Conservation (phyloP, 2,888 invertebrate genomes). For the Agelastica alni region DNA sequence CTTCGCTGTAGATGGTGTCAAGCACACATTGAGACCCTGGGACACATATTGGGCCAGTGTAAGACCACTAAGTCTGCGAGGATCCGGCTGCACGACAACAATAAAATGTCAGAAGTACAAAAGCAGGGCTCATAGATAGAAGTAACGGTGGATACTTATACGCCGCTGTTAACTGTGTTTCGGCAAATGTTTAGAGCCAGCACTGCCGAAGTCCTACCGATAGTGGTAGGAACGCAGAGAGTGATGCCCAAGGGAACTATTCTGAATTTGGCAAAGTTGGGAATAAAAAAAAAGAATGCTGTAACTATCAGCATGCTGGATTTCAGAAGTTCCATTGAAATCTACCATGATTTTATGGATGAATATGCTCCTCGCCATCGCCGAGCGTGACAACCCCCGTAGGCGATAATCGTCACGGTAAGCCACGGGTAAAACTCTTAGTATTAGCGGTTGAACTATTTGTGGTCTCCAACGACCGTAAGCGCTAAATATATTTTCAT, state of each 20-base stretch:
- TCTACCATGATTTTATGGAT: not conserved
- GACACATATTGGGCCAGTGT: conserved; percentile 38
- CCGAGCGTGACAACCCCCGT: no score
- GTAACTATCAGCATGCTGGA: not conserved
- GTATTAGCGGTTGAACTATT: no score
- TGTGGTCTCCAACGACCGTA: no score
- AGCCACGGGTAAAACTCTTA: no score
- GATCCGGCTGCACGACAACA: conserved; percentile 38
- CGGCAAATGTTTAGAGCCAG: not conserved
- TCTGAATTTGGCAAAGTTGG: not conserved
- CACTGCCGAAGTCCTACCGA: not conserved
- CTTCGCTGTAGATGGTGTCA: conserved; percentile 41
- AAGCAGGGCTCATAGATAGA: conserved; percentile 29
- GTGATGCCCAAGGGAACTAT: not conserved
- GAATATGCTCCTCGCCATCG: not conserved
- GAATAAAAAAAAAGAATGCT: not conserved
- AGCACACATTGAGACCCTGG: conserved; percentile 40
- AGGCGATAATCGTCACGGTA: no score
- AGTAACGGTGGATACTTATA: conserved; percentile 30
- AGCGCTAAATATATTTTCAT: no score
- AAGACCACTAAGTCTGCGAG: conserved; percentile 36
- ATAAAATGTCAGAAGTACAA: conserved; percentile 17
- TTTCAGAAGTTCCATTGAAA: not conserved
- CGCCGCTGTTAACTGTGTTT: conserved; percentile 16
- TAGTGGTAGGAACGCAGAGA: no score